Percentiles rank a stretch among this genome's conserved stretches.
phyloP scores from a whole-genome alignment of 2,797 vertebrate genomes.

The Scarus forsteni region DNA sequence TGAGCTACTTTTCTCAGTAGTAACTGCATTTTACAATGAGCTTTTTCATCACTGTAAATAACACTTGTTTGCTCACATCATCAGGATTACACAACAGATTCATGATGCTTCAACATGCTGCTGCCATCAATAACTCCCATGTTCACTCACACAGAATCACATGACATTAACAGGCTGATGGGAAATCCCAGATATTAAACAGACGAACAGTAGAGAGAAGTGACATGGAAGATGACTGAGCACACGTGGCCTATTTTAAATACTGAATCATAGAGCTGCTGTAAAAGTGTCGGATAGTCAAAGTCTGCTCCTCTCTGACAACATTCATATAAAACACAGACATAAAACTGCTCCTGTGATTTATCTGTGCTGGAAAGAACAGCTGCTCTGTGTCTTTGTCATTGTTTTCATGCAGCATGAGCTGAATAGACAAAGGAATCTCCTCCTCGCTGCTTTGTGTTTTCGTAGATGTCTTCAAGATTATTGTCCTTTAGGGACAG shows the following conservation, averaged over 20 bases:
- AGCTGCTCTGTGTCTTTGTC: constrained; percentile 14
- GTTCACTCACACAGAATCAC: neutral
- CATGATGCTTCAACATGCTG: neutral
- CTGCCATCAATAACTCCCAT: neutral
- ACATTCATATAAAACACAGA: constrained; percentile 1
- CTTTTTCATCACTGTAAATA: too few species aligned
- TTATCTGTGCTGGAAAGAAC: constrained; percentile 22
- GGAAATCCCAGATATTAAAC: neutral
- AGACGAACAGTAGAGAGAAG: neutral
- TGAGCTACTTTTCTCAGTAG: too few species aligned
- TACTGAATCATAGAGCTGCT: neutral
- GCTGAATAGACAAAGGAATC: neutral
- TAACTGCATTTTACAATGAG: too few species aligned
- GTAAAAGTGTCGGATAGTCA: constrained; percentile 15
- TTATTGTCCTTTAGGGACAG: neutral
- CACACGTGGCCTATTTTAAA: neutral
- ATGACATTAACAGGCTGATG: neutral
- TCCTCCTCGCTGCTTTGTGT: neutral
- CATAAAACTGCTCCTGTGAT: constrained; percentile 8
- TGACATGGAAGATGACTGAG: neutral
- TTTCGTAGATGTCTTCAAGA: neutral
- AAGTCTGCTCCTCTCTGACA: constrained; percentile 18
- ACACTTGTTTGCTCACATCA: too few species aligned
- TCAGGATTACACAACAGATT: neutral
- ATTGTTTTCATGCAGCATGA: constrained; percentile 8